Evolutionary conservation across 2,797 vertebrate genomes (phyloP).

Genomic region (Rhinatrema bivittatum): DNA sequence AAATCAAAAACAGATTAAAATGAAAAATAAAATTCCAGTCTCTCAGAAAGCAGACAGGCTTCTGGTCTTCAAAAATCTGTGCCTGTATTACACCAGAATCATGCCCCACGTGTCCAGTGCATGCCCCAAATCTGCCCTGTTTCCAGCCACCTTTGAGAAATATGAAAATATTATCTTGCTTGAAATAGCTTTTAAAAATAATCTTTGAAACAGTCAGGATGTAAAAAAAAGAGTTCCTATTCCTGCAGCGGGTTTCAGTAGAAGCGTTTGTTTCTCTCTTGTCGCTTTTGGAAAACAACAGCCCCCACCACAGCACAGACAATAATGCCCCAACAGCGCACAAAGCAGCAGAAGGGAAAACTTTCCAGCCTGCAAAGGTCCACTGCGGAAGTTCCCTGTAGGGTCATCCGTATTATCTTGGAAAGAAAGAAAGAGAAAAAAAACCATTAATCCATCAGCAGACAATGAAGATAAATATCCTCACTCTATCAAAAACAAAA

Average conservation of each 20-base stretch:
- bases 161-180: conserved; percentile 76
- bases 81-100: background rate
- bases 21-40: no score
- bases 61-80: background rate
- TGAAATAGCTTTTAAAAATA: conserved; percentile 21
- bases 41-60: no score
- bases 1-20: no score
- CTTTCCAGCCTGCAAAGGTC: conserved; percentile 91
- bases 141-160: conserved; percentile 36
- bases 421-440: background rate
- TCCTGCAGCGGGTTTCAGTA: conserved; percentile 59
- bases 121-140: conserved; percentile 4
- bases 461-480: no score
- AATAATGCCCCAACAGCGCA: conserved; percentile 83
- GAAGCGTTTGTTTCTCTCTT: conserved; percentile 95
- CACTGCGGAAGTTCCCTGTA: conserved; percentile 87
- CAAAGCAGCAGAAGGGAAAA: conserved; percentile 91
- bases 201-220: conserved; percentile 38
- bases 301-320: conserved; percentile 92
- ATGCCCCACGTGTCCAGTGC: no score
- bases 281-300: conserved; percentile 93
- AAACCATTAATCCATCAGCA: no score
- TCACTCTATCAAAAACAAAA: no score
- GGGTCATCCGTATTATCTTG: conserved; percentile 93
- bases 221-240: conserved; percentile 52